phyloP scores from a whole-genome alignment of 2,888 invertebrate species.

The Catocala nupta region DNA sequence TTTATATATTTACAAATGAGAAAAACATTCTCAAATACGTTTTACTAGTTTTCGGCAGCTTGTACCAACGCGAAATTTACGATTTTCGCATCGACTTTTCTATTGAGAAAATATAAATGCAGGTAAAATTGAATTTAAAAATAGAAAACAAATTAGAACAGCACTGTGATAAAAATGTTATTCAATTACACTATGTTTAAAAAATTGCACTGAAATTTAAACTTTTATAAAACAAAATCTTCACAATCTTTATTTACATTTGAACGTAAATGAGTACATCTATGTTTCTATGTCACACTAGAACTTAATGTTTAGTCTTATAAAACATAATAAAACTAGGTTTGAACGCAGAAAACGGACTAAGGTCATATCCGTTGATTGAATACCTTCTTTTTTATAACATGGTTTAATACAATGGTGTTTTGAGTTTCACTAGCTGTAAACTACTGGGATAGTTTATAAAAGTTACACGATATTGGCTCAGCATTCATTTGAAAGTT shows the following conservation, averaged over 20 bases:
- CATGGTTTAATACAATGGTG: constrained; percentile 60
- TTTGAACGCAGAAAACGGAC: constrained; percentile 21
- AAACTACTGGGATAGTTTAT: constrained; percentile 53
- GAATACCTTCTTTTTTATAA: constrained; percentile 39
- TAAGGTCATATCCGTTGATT: constrained; percentile 30
- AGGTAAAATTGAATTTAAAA: too few relatives aligned
- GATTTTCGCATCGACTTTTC: too few relatives aligned
- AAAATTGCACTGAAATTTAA: neutral
- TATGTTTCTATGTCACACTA: constrained; percentile 23
- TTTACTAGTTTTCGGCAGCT: too few relatives aligned
- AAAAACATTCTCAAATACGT: too few relatives aligned
- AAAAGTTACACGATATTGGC: constrained; percentile 52
- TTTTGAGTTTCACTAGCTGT: constrained; percentile 51
- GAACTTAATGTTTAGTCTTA: constrained; percentile 27
- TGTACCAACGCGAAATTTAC: too few relatives aligned
- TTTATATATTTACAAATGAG: too few relatives aligned
- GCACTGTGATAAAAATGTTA: too few relatives aligned
- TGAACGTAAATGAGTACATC: neutral
- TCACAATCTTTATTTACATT: neutral
- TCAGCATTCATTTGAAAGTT: constrained; percentile 31
- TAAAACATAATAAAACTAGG: constrained; percentile 34
- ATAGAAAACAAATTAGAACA: too few relatives aligned
- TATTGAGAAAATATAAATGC: too few relatives aligned
- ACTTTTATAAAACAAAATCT: neutral
- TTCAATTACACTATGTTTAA: too few relatives aligned